Conservation (phyloP, 1,140 invertebrate species). For the Sminthurides bifidus region DNA sequence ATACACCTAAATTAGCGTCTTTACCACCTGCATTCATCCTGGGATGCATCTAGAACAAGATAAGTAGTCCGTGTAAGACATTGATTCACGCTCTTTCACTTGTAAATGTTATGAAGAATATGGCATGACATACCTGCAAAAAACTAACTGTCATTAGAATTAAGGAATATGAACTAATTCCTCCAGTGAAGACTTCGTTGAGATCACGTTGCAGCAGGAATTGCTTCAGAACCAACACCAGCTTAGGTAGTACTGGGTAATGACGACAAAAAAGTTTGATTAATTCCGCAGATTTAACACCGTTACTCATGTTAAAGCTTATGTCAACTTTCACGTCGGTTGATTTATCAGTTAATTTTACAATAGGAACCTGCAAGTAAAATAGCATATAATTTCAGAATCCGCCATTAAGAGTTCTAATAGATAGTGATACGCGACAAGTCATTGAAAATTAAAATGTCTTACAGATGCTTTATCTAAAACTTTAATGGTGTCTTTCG, state of each 20-base stretch:
- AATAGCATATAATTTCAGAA: not conserved
- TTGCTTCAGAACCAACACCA: slow-evolving; percentile 95
- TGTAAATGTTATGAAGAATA: too few species aligned
- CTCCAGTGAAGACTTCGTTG: slow-evolving; percentile 98
- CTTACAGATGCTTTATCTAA: slow-evolving; percentile 86
- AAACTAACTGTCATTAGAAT: slow-evolving; percentile 98
- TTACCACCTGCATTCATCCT: slow-evolving; percentile 46
- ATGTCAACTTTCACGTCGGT: slow-evolving; percentile 93
- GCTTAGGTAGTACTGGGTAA: slow-evolving; percentile 77
- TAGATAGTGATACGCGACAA: too few species aligned
- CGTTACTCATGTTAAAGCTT: slow-evolving; percentile 95
- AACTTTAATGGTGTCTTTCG: slow-evolving; percentile 79
- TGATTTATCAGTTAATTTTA: slow-evolving; percentile 89
- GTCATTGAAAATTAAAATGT: too few species aligned
- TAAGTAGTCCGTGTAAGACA: too few species aligned
- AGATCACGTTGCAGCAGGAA: slow-evolving; percentile 92
- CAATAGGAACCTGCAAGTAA: slow-evolving; percentile 66
- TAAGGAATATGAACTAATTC: slow-evolving; percentile 95
- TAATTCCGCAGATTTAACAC: slow-evolving; percentile 85
- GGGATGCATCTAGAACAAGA: slow-evolving; percentile 53
- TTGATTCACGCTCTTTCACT: too few species aligned
- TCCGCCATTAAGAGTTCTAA: too few species aligned
- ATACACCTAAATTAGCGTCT: slow-evolving; percentile 73
- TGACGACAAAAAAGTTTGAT: slow-evolving; percentile 71
- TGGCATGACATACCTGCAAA: slow-evolving; percentile 59